Conservation (phyloP, 2,113 vertebrate genomes). For the Oncorhynchus tshawytscha region DNA sequence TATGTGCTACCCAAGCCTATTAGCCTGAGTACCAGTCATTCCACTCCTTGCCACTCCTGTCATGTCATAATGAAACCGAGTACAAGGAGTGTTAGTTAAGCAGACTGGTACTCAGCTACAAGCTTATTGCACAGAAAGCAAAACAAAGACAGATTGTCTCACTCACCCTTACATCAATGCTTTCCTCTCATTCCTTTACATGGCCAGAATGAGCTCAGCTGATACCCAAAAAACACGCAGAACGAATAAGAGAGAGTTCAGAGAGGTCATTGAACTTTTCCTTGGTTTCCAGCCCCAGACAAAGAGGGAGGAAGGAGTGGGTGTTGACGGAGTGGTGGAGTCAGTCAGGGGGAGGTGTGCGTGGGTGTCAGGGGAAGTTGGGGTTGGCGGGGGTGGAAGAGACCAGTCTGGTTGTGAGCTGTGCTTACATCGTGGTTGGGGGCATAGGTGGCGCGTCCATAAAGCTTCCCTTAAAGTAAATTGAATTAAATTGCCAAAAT, state of each 20-base stretch:
- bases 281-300: not conserved
- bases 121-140: not conserved
- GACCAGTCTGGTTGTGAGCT: not conserved
- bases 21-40: too few relatives aligned
- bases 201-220: not conserved
- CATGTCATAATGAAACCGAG: too few relatives aligned
- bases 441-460: not conserved
- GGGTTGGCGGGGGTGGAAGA: not conserved
- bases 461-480: too few relatives aligned
- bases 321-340: not conserved
- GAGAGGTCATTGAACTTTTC: not conserved
- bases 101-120: too few relatives aligned
- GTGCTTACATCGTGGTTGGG: conserved; percentile 2
- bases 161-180: not conserved
- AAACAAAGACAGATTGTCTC: not conserved
- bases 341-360: not conserved
- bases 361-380: not conserved
- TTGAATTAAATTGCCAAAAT: too few relatives aligned
- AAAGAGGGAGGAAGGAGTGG: not conserved
- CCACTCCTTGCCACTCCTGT: too few relatives aligned
- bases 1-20: too few relatives aligned
- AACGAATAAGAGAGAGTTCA: not conserved
- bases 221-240: not conserved
- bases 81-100: too few relatives aligned
- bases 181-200: not conserved